These are phyloP conservation scores for Diadromus collaris DNA, from an alignment of 2,888 invertebrate species.

Conservation along the genomic window DNA sequence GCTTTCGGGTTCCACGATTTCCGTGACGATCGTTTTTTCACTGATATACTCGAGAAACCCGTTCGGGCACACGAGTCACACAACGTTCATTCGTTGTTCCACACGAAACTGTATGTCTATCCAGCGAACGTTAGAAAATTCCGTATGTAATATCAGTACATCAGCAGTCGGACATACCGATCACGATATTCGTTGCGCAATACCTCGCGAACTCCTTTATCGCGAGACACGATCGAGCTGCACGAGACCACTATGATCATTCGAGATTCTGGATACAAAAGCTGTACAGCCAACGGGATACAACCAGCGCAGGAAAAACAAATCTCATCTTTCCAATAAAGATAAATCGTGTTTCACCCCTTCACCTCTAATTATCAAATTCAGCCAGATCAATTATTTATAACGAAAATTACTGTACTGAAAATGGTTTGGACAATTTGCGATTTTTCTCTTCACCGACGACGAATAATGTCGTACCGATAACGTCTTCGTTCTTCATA, in stretches of 20 bases:
- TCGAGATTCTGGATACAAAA: conserved; percentile 13
- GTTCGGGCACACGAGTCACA: conserved; percentile 6
- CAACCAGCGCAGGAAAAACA: background rate
- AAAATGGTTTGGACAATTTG: background rate
- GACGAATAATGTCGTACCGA: background rate
- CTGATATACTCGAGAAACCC: conserved; percentile 1
- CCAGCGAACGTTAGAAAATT: conserved; percentile 21
- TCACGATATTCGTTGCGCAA: conserved; percentile 41
- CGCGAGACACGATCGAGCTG: conserved; percentile 31
- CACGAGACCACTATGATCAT: conserved; percentile 19
- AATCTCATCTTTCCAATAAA: conserved; percentile 2
- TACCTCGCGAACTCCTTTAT: conserved; percentile 32
- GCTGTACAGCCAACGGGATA: background rate
- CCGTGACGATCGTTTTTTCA: conserved; percentile 10
- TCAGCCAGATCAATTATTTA: background rate
- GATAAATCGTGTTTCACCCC: background rate
- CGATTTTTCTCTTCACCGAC: conserved; percentile 1
- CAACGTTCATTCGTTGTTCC: conserved; percentile 9
- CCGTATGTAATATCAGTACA: conserved; percentile 19
- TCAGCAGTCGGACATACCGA: conserved; percentile 36
- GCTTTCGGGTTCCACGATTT: conserved; percentile 12
- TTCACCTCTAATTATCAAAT: background rate
- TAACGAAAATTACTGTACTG: background rate
- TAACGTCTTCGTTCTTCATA: background rate
- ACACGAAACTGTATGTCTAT: conserved; percentile 1